Evolutionary conservation across 2,797 vertebrate species (phyloP).

Genomic region (Picus viridis): DNA sequence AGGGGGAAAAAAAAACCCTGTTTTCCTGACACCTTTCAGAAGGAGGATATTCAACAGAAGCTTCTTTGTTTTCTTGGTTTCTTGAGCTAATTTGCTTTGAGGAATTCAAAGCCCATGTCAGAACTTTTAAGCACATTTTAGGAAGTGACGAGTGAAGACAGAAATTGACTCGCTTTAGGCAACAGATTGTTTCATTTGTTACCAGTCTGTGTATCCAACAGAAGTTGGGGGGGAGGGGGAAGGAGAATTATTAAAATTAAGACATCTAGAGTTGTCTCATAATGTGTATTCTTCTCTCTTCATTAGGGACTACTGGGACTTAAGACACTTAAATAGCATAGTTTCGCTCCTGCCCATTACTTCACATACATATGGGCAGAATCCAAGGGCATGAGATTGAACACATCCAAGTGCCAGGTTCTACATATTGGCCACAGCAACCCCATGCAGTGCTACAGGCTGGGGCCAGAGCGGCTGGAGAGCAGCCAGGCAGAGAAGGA

Average conservation of each 20-base stretch:
- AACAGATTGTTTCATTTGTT: neutral
- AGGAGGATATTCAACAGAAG: neutral
- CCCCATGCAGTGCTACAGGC: too few relatives aligned
- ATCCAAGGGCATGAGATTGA: too few relatives aligned
- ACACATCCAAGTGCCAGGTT: too few relatives aligned
- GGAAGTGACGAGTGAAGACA: neutral
- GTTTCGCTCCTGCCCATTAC: neutral
- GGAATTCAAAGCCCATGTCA: neutral
- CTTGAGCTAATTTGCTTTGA: neutral
- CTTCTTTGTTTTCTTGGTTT: constrained; percentile 3
- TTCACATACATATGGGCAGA: neutral
- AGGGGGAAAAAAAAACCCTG: neutral
- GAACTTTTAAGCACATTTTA: neutral
- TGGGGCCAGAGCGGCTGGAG: too few relatives aligned
- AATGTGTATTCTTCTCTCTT: neutral
- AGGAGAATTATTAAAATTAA: neutral
- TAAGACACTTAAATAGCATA: neutral
- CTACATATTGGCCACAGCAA: too few relatives aligned
- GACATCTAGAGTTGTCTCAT: neutral
- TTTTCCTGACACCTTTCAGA: constrained; percentile 30
- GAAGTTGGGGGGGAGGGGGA: neutral
- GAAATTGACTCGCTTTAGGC: neutral
- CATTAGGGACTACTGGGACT: neutral
- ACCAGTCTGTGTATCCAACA: neutral
- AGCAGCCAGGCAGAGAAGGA: too few relatives aligned